Conservation (phyloP, 2,113 vertebrate species). For the Motacilla tschutschensis region DNA sequence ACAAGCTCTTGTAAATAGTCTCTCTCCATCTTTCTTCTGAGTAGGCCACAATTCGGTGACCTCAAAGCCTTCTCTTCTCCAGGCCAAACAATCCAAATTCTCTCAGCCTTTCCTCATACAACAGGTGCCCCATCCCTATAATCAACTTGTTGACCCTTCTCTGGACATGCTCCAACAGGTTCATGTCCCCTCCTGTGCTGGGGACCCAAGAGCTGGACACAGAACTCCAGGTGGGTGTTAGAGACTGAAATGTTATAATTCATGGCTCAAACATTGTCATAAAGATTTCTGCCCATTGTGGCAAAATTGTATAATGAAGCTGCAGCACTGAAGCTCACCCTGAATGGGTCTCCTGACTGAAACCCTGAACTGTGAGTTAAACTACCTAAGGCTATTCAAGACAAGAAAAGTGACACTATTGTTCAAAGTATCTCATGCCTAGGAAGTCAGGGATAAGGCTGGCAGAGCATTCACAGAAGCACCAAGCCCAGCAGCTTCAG, state of each 20-base stretch:
- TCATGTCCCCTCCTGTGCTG: not conserved
- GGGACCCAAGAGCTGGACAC: no score
- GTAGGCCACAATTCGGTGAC: not conserved
- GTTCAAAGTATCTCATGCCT: not conserved
- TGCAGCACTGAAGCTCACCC: not conserved
- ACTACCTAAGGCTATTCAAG: not conserved
- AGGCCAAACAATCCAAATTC: accelerated
- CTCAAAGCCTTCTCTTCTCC: not conserved
- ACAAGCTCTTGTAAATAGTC: no score
- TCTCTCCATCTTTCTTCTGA: not conserved
- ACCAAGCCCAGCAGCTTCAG: not conserved
- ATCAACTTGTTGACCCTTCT: not conserved
- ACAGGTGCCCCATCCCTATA: not conserved
- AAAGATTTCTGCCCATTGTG: not conserved
- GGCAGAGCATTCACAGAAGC: not conserved
- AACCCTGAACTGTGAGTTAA: not conserved
- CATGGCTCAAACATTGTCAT: not conserved
- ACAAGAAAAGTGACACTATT: not conserved
- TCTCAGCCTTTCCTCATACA: not conserved
- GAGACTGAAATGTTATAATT: not conserved
- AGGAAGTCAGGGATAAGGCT: not conserved
- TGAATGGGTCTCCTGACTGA: not conserved
- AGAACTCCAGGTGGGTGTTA: not conserved
- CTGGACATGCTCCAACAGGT: not conserved
- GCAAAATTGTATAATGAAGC: not conserved